Base-by-base conservation (phyloP, 2,888 invertebrate genomes). In the Eupithecia abbreviata region DNA sequence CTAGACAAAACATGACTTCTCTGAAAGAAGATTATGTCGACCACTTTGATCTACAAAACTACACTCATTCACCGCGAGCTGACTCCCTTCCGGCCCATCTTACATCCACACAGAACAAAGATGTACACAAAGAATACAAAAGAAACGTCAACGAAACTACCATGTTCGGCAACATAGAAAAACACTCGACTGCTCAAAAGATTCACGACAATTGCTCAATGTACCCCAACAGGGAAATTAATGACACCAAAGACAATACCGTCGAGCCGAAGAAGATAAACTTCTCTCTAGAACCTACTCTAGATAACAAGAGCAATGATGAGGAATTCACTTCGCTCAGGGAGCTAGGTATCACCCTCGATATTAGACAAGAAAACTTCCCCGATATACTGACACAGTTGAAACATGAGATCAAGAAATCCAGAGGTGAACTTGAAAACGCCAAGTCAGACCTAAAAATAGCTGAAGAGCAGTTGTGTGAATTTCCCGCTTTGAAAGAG, bases 321-420 rank as follows among this genome's bases (percentile, higher is more conserved):
- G 91, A 92, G 51, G 92, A 93, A 73, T 94, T 96, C 74, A 92
- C 93, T 3, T 96, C 96, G 55, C 92, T 96, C 12, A 93, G 95
- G 82, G 93, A 95, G 69, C 91, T 96, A 66, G 92, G 96, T 4
- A 91, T 95, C 70, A 90, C 89, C 1, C 84, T 96, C 72, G 92
- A 95, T 69, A 83, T 94, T 1, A 92, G 87, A 80, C 93, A 93
- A 82, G 91, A 93, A 80, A 92, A 93, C 79, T 93, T 92, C 81
- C 93, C 94, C 0, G 94, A 95, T 74, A 92, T 95, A 80, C 81
- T 95, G 62, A 89, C 92, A 1, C 94, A 94, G 74, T 80, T 95
- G 18, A 95, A 95, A 85, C 87, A 92, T 76, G 96, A 96, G 84
- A 93, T 96, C 4, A 95, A 95, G 69, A 95, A 95, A 81, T 91